Conservation (phyloP, 1,140 invertebrate species). For the Drosophila pandora region DNA sequence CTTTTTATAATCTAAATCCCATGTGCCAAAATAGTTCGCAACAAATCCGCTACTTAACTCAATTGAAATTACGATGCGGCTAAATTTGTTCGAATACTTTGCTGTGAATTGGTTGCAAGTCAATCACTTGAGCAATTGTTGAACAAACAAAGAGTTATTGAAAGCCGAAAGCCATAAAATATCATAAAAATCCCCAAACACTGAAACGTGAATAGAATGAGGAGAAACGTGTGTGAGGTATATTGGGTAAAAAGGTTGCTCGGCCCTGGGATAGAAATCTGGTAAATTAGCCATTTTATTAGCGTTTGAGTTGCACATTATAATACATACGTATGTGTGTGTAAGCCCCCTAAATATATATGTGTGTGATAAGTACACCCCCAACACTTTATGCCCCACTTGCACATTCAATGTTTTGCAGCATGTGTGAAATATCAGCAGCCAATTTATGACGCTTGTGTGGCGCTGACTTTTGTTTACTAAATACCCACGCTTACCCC, state of each 20-base stretch:
- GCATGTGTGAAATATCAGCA: constrained; percentile 77
- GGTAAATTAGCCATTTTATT: constrained; percentile 80
- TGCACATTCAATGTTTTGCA: constrained; percentile 17
- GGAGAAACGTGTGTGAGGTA: constrained; percentile 14
- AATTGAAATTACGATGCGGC: not conserved
- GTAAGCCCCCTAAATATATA: constrained; percentile 8
- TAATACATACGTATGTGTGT: not conserved
- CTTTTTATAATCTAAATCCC: not conserved
- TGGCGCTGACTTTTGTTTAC: constrained; percentile 65
- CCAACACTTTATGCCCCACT: not conserved
- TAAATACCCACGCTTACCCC: constrained; percentile 44
- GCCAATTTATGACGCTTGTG: constrained; percentile 75
- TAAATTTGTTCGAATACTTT: not conserved
- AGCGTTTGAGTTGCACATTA: constrained; percentile 15
- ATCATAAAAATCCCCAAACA: constrained; percentile 59
- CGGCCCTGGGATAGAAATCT: constrained; percentile 19
- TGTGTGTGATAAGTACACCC: constrained; percentile 5
- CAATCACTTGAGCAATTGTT: constrained; percentile 32
- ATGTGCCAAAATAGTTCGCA: not conserved
- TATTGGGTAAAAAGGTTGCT: constrained; percentile 36
- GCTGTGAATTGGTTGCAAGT: constrained; percentile 18
- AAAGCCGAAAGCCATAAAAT: constrained; percentile 49
- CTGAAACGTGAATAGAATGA: constrained; percentile 26
- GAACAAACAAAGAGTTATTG: constrained; percentile 20
- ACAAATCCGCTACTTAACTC: not conserved